These are phyloP conservation scores for Tauraco erythrolophus DNA, from an alignment of 2,113 vertebrate genomes.

Conservation along the genomic window DNA sequence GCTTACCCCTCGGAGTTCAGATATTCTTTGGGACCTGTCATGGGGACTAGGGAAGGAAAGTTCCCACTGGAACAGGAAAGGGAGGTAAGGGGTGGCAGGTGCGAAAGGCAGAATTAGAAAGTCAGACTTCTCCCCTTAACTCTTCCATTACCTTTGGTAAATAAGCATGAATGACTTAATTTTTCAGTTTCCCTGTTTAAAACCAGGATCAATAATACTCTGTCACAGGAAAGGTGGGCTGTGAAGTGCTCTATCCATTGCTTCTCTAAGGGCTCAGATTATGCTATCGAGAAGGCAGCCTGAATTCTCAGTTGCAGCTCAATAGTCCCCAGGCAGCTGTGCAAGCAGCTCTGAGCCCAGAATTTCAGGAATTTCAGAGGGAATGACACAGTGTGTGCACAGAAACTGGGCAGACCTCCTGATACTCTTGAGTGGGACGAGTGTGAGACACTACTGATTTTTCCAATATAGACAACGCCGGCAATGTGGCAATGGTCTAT, in stretches of 20 bases:
- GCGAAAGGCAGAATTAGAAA: not conserved
- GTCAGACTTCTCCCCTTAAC: not conserved
- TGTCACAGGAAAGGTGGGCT: not conserved
- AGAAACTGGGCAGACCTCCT: not conserved
- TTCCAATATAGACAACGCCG: not conserved
- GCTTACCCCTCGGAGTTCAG: not conserved
- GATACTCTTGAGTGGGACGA: not conserved
- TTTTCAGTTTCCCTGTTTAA: not conserved
- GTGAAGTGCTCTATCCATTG: accelerated
- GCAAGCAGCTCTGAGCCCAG: not conserved
- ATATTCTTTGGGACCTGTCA: not conserved
- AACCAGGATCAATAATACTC: not conserved
- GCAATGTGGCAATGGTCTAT: not conserved
- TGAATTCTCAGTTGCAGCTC: not conserved
- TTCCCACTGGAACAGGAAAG: not conserved
- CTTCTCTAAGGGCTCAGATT: not conserved
- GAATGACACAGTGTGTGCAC: not conserved
- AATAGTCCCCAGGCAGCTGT: not conserved
- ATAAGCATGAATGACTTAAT: not conserved
- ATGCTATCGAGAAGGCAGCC: not conserved
- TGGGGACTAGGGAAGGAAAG: not conserved
- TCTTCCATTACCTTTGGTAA: not conserved
- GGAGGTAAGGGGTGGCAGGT: not conserved
- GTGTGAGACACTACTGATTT: not conserved
- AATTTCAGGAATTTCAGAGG: not conserved